Evolutionary conservation across 2,113 vertebrate genomes (phyloP), one percentile per base, ranked within the genome.

Genomic region (Saimiri boliviensis): DNA sequence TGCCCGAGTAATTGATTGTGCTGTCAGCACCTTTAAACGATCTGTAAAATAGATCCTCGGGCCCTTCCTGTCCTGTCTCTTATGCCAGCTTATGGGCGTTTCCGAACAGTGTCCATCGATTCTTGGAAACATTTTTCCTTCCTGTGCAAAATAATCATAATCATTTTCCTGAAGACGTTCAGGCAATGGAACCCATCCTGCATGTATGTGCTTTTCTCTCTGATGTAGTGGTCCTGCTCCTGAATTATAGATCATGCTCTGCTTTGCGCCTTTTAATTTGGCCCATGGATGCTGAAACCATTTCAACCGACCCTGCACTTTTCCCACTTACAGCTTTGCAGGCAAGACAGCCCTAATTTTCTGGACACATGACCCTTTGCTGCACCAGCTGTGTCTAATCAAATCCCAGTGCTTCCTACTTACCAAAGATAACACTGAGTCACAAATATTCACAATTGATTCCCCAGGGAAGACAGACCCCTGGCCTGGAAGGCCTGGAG

Each of bases 191-290:
- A 96, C 97, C 98, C 73, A 40, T 97, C 71, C 73, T 96, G 76
- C 30, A 2, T 25, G 92, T 19, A 32, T 27, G 35, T 71, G 40
- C 32, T 60, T 97, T 98, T 96, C 96, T 49, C 94, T 96, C 97
- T 94, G 95, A 93, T 97, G 95, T 89, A 83, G 89, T 96, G 94
- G 82, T 95, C 94, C 97, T 96, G 76, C 95, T 97, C 97, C 97
- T 97, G 97, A 98, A 98, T 98, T 98, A 98, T 98, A 97, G 96
- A 98, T 98, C 97, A 98, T 93, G 98, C 97, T 98, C 97, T 98
- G 98, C 54, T 96, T 92, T 97, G 97, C 94, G 97, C 94, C 95
- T 86, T 96, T 97, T 97, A 94, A 98, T 98, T 98, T 98, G 98
- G 96, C 97, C 90, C 96, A 47, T 92, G 96, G 95, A 98, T 97